phyloP scores from a whole-genome alignment of 2,113 vertebrate genomes.

The Nycticorax nycticorax region DNA sequence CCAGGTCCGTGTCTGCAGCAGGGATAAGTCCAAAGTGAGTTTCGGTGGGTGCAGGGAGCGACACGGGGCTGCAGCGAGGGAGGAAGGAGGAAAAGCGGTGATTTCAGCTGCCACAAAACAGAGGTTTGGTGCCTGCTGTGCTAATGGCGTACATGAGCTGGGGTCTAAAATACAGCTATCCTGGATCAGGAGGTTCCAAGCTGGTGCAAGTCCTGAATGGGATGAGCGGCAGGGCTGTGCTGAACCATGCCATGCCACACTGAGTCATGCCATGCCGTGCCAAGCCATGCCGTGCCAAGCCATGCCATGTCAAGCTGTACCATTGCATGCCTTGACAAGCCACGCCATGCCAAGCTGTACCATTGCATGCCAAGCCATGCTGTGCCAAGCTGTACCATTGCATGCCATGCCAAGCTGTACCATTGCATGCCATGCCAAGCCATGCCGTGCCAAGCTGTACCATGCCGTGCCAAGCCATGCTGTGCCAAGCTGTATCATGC shows the following conservation, averaged over 20 bases:
- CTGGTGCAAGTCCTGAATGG: accelerated
- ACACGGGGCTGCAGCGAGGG: not conserved
- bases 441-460: not conserved
- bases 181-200: not conserved
- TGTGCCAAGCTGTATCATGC: not conserved
- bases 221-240: not conserved
- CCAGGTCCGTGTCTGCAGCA: not conserved
- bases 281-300: not conserved
- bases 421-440: not conserved
- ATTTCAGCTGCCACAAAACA: not conserved
- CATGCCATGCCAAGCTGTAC: not conserved
- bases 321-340: not conserved
- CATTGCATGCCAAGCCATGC: not conserved
- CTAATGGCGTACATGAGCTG: accelerated
- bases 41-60: not conserved
- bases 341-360: not conserved
- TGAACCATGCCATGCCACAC: not conserved
- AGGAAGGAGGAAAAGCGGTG: not conserved
- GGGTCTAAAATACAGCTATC: accelerated
- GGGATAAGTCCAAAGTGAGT: not conserved
- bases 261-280: too few species aligned
- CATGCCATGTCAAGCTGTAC: not conserved
- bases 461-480: not conserved
- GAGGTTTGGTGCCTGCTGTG: not conserved
- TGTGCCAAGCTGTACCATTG: not conserved